Evolutionary conservation across 2,113 vertebrate genomes (phyloP), one percentile per base, ranked within the genome.

Genomic region (Harpagus bidentatus): DNA sequence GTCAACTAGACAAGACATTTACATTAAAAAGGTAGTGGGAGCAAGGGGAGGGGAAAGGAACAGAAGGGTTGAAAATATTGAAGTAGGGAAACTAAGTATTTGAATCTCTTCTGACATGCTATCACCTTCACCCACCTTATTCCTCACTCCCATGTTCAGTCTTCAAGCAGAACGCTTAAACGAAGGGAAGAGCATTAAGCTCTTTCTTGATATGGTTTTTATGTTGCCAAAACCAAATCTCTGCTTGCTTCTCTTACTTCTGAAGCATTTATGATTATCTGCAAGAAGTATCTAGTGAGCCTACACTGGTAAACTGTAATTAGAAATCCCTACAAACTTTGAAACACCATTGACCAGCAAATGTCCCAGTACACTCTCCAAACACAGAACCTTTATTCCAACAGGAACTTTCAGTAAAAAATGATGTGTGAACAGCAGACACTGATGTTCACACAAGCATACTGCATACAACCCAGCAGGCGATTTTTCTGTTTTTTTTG

Each of bases 401-500:
- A 96, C 81, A 97, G 97, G 95, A 98, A 97, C 96, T 96, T 97
- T 92, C 82, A 95, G 97, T 95, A 96, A 96, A 98, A 98, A 96
- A 97, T 91, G 90, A 96, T 95, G 98, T 98, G 98, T 97, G 98
- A 98, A 97, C 97, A 98, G 98, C 97, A 98, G 97, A 98, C 97
- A 98, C 74, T 96, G 98, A 97, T 98, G 98, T 96, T 97, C 97
- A 98, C 98, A 98, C 95, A 98, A 97, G 97, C 97, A 88, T 50
- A 94, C 90, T 96, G 96, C 98, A 97, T 95, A 98, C 95, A 97
- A 86, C 97, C 90, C 98, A 97, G 98, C 98, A 97, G 98, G 98
- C 95, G 28, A 95, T 90, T 97, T 94, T 97, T 97, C 96, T 96
- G 92, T n/a, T 58, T 97, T 97, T 98, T 97, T 97, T 98, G 98